A percentile compares a stretch with the other conserved stretches of the same genome.
Evolutionary conservation across 2,113 vertebrate species (phyloP).

Genomic region (Diadophis punctatus): DNA sequence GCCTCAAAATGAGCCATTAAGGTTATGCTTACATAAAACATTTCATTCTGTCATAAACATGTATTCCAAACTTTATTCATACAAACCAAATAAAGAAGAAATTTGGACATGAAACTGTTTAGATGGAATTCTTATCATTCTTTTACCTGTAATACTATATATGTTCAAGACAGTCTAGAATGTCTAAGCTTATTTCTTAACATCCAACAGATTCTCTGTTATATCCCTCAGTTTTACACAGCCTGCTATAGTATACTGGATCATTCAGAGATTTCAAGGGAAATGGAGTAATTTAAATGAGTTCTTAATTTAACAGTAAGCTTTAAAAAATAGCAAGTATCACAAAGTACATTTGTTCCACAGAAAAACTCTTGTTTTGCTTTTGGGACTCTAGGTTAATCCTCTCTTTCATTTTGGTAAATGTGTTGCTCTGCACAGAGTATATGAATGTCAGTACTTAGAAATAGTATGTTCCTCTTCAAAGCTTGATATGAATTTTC

Average conservation of each 20-base stretch:
- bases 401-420: background rate
- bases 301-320: background rate
- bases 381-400: background rate
- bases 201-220: background rate
- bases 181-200: background rate
- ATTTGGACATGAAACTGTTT: background rate
- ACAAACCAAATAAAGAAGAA: background rate
- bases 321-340: background rate
- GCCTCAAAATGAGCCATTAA: background rate
- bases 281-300: background rate
- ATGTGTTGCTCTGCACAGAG: background rate
- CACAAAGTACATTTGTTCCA: background rate
- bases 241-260: background rate
- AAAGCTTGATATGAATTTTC: slow-evolving; percentile 10
- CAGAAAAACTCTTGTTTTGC: background rate
- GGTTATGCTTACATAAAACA: background rate
- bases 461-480: background rate
- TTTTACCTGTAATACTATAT: background rate
- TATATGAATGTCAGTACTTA: background rate
- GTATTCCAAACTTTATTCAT: background rate
- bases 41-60: background rate
- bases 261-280: background rate
- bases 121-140: background rate
- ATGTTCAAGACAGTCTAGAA: background rate
- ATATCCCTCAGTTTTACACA: background rate